A percentile compares a stretch with the other conserved stretches of the same genome.
Evolutionary conservation across 2,888 invertebrate genomes (phyloP).

Genomic region (Sepioteuthis lessoniana): DNA sequence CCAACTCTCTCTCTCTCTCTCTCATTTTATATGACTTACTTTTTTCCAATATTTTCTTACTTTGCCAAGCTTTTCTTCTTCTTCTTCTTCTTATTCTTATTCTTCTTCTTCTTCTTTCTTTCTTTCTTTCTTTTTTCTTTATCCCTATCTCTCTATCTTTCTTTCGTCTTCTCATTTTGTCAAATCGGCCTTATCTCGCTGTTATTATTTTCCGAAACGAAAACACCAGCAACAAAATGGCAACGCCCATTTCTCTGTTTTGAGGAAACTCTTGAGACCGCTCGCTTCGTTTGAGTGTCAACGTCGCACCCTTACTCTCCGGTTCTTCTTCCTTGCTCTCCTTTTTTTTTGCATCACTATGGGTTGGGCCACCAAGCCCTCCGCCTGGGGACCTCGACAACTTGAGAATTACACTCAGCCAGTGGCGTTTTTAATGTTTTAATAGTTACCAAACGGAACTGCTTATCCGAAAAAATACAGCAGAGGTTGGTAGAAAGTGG

Average conservation of each 20-base stretch:
- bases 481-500: not conserved
- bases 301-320: not conserved
- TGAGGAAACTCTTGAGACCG: not conserved
- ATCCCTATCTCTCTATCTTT: not conserved
- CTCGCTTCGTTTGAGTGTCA: slow-evolving; percentile 16
- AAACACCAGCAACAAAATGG: not conserved
- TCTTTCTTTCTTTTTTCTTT: not conserved
- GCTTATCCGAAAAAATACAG: not conserved
- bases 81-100: not conserved
- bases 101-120: too few species aligned
- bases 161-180: not conserved
- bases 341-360: not conserved
- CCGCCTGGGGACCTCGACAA: not conserved
- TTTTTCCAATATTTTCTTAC: too few species aligned
- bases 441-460: not conserved
- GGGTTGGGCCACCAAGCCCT: slow-evolving; percentile 8
- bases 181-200: not conserved
- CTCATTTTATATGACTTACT: too few species aligned
- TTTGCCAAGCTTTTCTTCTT: not conserved
- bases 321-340: not conserved
- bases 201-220: not conserved
- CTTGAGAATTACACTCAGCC: not conserved
- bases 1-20: too few species aligned
- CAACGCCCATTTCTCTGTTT: slow-evolving; percentile 33
- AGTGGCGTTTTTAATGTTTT: not conserved